Conservation (phyloP, 2,797 vertebrate genomes). For the Tapirus indicus region DNA sequence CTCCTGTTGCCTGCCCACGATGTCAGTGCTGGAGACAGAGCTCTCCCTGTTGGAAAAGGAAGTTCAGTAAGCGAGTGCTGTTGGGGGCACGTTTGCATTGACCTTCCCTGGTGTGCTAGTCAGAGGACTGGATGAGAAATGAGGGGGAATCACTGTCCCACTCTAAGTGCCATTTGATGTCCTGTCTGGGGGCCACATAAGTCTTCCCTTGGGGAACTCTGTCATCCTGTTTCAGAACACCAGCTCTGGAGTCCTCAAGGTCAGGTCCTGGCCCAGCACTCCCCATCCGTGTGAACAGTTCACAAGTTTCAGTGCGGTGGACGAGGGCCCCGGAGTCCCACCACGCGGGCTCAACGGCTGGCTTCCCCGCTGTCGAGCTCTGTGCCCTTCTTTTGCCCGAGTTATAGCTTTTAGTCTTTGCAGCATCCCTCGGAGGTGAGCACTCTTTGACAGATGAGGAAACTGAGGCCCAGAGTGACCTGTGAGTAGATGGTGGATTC, state of each 20-base stretch:
- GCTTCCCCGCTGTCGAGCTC: rapidly evolving
- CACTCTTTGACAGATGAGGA: not conserved
- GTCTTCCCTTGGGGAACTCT: not conserved
- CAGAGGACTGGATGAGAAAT: not conserved
- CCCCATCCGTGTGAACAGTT: rapidly evolving
- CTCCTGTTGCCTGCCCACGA: not conserved
- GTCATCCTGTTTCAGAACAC: not conserved
- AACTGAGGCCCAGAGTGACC: not conserved
- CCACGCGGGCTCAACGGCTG: rapidly evolving
- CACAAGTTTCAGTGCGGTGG: not conserved
- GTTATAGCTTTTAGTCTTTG: not conserved
- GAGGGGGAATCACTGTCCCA: not conserved
- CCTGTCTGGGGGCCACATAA: not conserved
- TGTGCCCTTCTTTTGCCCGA: not conserved
- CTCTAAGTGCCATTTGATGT: rapidly evolving
- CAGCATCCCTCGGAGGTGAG: not conserved
- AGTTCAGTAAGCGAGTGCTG: too few species aligned
- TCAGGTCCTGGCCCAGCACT: not conserved
- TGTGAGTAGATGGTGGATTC: not conserved
- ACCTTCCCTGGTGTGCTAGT: not conserved
- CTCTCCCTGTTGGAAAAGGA: not conserved
- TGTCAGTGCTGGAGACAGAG: not conserved
- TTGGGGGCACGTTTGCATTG: not conserved
- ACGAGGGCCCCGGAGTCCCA: not conserved
- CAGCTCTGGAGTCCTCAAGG: not conserved